Evolutionary conservation across 2,113 vertebrate genomes (phyloP), one percentile per base, ranked within the genome.

Genomic region (Salvelinus namaycush): DNA sequence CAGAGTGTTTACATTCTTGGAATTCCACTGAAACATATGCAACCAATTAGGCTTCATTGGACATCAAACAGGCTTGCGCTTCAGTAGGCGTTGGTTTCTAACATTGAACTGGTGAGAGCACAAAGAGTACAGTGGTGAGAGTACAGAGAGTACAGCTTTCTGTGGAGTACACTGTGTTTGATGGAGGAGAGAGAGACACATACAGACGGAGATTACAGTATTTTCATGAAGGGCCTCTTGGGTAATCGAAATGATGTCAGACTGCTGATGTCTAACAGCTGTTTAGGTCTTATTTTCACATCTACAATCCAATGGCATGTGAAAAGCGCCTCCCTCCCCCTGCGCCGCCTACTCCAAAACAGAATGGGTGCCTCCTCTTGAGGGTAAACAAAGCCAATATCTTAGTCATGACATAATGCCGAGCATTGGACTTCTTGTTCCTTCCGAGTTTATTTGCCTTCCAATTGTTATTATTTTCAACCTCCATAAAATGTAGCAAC

Each of bases 311-410:
- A 75, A 84, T 64, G 48, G 74, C 34, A 67, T 49, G 27, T 31
- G 49, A 59, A 72, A 4, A 76, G 74, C 62, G 2, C 87, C 87
- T 83, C 84, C 82, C 80, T 74, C 77, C 76, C 83, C 79, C 84
- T 74, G 24, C 9, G 11, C 39, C 39, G 9, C 39, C 39, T 44
- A 44, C 27, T 84, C 51, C 51, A 54, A 54, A 54, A 54, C 51
- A 54, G 14, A 54, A 44, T 44, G 51, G 51, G 1, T 72, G 13
- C 71, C 73, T 72, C 49, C 65, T 79, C 11, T 73, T 80, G 26
- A 18, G 65, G 12, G 11, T 13, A 31, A 67, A 77, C 76, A 84
- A 60, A 78, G 81, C 27, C 73, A 29, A 60, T 73, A 67, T 80
- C 77, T 76, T 31, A 71, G 49, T 66, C 60, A 51, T 79, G 70